Evolutionary conservation across 1,140 invertebrate species (phyloP), one percentile per base, ranked within the genome.

Genomic region (Melitaea cinxia): DNA sequence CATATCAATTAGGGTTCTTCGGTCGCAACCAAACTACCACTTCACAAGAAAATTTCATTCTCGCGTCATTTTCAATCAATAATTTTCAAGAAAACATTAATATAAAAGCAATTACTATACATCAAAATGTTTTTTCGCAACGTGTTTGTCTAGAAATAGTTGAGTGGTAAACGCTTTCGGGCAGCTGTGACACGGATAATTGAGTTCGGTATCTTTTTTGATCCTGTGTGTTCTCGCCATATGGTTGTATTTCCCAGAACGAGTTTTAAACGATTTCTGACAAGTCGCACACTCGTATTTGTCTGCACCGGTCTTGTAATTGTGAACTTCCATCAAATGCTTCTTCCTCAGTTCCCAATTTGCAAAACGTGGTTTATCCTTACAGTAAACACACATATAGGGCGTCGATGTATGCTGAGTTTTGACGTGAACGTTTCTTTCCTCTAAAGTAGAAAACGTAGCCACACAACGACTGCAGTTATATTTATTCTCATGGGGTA

Each of bases 211-310:
- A 12, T 88, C 83, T 53, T 85, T 87, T 62, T 89, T 87, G 14
- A 83, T 70, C 19, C 78, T 70, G 68, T 90, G 88, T 1, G 80
- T 83, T 55, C 82, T 78, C 4, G 79, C 77, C 85, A 90, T 88
- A 55, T 90, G 88, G 55, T 90, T 89, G 42, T 88, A 90, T 55
- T 88, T 88, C 14, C 85, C 86, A 0, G 88, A 88, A n/a, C 88
- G 70, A 4, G 85, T 88, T 55, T 88, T 90, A 45, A 90, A 90
- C 0, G 81, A 68, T 56, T 90, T 88, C 52, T 85, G 83, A 63
- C 88, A 90, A 1, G 78, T 77, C 5, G 79, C 65, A 35, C 88
- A 90, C 54, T 85, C 83, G 45, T 88, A 88, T 65, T 83, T 87
- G 58, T 89, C 84, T 2, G 78, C 79, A 3, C 80, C 83, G 19